Base-by-base conservation (phyloP, 2,888 invertebrate species). In the Netelia inedita region DNA sequence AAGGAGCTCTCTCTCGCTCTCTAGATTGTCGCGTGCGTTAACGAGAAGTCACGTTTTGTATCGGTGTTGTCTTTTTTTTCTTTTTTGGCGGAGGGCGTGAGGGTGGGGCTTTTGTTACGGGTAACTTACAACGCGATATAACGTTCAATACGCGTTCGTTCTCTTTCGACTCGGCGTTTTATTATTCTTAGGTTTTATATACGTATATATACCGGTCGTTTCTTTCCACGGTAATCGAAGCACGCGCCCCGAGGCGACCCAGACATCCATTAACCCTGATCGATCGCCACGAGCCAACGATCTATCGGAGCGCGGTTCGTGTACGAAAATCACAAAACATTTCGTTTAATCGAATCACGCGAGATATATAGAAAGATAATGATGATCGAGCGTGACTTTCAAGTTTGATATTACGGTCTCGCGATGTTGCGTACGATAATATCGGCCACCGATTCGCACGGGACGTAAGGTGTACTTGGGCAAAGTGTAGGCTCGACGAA, bases 211-310 rank as follows among this genome's bases (percentile, higher is more conserved):
- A 14, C 19, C 43, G 28, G 28, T 65, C 65, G 65, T 19, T 65
- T 43, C 8, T 46, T 68, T 68, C 9, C 46, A 61, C 10, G 57
- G 59, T 74, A 81, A 84, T 71, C 78, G 71, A 71, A 74, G 78
- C 78, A 74, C 81, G 78, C 81, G 78, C 81, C 81, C 65, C 78
- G 71, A 73, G 63, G 79, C 84, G 78, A 65, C 69, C 65, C 85
- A 65, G 81, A 80, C 85, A 74, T 74, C 78, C 65, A 85, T 85
- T 85, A 85, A 82, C 69, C 79, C 65, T 79, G 81, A 85, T 85
- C 81, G 81, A 85, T 81, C 57, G 78, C 68, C 72, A 41, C 76
- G 79, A 59, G 69, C 14, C n/a, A 53, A 14, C 5, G 16, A 19
- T 57, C 19, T 35, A 66, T 61, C 23, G 46, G 46, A 46, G 23